A percentile compares a stretch with the other conserved stretches of the same genome.
These are phyloP conservation scores for Phalacrocorax pelagicus DNA, from an alignment of 2,113 vertebrate species.

Conservation along the genomic window DNA sequence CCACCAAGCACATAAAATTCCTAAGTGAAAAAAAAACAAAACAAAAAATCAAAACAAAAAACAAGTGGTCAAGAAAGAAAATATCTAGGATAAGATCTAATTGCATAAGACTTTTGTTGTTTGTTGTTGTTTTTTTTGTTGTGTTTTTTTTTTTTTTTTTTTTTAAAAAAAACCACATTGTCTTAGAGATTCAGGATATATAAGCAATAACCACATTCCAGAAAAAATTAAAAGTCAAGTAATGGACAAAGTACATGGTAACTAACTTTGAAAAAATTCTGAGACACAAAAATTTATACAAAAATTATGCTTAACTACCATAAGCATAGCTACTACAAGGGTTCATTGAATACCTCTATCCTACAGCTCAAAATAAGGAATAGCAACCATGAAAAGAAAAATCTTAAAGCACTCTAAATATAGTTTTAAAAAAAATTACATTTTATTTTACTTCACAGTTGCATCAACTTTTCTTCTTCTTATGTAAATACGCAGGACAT, in stretches of 20 bases:
- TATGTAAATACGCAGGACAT: not conserved
- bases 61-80: not conserved
- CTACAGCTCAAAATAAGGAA: not conserved
- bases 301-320: not conserved
- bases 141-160: not conserved
- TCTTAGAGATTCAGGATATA: not conserved
- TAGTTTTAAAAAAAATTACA: not conserved
- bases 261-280: not conserved
- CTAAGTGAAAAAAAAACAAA: constrained; percentile 18
- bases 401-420: not conserved
- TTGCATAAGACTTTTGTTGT: not conserved
- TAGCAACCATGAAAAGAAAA: not conserved
- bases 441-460: not conserved
- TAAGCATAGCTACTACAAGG: not conserved
- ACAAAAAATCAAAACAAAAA: not conserved
- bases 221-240: not conserved
- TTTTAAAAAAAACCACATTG: not conserved
- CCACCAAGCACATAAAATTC: constrained; percentile 42
- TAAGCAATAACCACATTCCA: not conserved
- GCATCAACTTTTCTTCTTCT: not conserved
- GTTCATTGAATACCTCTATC: not conserved
- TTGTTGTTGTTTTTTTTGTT: no score
- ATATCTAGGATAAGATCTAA: not conserved
- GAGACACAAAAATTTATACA: not conserved
- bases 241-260: not conserved